phyloP scores from a whole-genome alignment of 2,888 invertebrate species.

The Biston stratarius region DNA sequence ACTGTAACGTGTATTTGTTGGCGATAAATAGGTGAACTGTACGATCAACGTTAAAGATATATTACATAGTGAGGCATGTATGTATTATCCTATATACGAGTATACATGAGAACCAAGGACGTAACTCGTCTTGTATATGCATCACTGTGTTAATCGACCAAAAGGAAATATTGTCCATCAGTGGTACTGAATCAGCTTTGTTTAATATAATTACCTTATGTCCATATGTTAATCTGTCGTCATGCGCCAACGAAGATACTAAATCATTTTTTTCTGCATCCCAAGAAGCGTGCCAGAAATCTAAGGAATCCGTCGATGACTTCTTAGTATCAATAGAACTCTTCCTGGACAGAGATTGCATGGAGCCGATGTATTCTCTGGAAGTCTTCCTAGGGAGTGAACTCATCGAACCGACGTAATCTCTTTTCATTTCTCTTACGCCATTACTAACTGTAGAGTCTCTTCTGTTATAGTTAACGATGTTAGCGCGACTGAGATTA shows the following conservation, averaged over 20 bases:
- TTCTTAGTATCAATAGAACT: conserved; percentile 81
- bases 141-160: conserved; percentile 36
- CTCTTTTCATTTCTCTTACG: conserved; percentile 82
- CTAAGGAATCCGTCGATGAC: conserved; percentile 90
- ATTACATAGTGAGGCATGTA: not conserved
- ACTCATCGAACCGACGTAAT: conserved; percentile 67
- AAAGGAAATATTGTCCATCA: conserved; percentile 38
- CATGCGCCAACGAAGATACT: conserved; percentile 86
- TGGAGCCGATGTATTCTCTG: conserved; percentile 60
- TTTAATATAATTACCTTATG: conserved; percentile 72
- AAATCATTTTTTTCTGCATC: conserved; percentile 88
- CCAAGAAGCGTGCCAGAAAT: conserved; percentile 90
- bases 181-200: conserved; percentile 45
- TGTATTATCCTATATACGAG: conserved; percentile 18
- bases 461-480: conserved; percentile 77
- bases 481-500: conserved; percentile 71
- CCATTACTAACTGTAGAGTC: conserved; percentile 73
- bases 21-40: not conserved
- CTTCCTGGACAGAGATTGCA: conserved; percentile 79
- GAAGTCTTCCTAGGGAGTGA: conserved; percentile 78
- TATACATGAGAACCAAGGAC: conserved; percentile 16
- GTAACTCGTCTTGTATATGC: conserved; percentile 23
- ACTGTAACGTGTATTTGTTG: not conserved
- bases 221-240: conserved; percentile 79
- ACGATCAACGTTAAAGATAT: conserved; percentile 1